Evolutionary conservation across 2,888 invertebrate species (phyloP), one percentile per base, ranked within the genome.

Genomic region (Metalampra italica): DNA sequence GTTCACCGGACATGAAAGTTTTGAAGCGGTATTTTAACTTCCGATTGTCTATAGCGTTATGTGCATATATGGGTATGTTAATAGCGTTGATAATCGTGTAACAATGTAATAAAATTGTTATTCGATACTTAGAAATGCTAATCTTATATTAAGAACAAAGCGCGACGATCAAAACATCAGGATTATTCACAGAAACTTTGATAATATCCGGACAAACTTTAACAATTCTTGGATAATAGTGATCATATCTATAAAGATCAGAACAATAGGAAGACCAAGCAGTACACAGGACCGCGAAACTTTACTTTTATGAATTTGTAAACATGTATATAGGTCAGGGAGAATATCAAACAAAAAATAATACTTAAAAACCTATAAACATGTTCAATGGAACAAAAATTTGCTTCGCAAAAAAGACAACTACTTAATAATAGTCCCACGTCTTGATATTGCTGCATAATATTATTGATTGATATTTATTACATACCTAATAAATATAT

Each of bases 331-430:
- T 43, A 43, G 14, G 38, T 38, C 43, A 43, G 36, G 30, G n/a
- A 37, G 43, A 13, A 29, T 9, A 34, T 34, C 38, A 38, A 45
- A 45, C 29, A 37, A 38, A 37, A 15, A 40, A 46, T n/a, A 40
- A 13, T 40, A 12, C 4, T 22, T n/a, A 12, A 12, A n/a, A 36
- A 36, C 7, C 36, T 14, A 46, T 14, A 41, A 46, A 46, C 15
- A 40, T 9, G n/a, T 41, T n/a, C 32, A 30, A 41, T 41, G 29
- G 41, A 15, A 22, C 34, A 36, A 46, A 41, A 41, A 46, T 46
- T 41, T 45, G 29, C 14, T 36, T 30, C 30, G 29, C 45, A 45
- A 41, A 36, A 37, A 30, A 22, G 29, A 7, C 40, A 22, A n/a
- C n/a, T n/a, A n/a, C n/a, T n/a, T n/a, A n/a, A n/a, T 36, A 13